Evolutionary conservation across 2,113 vertebrate species (phyloP).

Genomic region (Helogale parvula): DNA sequence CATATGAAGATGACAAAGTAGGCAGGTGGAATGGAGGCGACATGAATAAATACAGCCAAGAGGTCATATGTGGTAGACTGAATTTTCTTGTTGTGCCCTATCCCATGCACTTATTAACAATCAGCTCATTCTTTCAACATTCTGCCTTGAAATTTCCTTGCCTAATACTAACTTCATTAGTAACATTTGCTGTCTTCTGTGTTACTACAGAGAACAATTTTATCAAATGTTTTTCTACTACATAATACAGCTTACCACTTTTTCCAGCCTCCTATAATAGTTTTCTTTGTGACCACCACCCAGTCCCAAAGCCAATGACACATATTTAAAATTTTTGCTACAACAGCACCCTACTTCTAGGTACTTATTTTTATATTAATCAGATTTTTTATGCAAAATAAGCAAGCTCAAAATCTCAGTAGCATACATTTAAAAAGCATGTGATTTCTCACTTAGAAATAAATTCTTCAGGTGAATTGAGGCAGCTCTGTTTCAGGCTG

Average conservation of each 20-base stretch:
- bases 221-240: not conserved
- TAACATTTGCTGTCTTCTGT: not conserved
- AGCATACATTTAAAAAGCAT: not conserved
- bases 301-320: not conserved
- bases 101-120: not conserved
- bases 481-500: not conserved
- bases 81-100: not conserved
- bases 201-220: not conserved
- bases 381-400: not conserved
- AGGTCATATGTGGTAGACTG: not conserved
- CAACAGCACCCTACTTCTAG: not conserved
- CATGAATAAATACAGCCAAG: not conserved
- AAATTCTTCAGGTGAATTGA: not conserved
- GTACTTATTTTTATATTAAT: not conserved
- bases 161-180: not conserved
- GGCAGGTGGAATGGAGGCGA: not conserved
- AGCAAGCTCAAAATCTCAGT: not conserved
- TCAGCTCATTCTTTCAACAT: not conserved
- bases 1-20: not conserved
- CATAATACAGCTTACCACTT: not conserved
- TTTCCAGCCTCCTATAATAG: not conserved
- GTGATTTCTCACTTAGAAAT: slow-evolving; percentile 9
- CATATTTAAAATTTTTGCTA: not conserved
- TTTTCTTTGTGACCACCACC: not conserved
- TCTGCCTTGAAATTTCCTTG: not conserved